phyloP scores from a whole-genome alignment of 2,797 vertebrate genomes.

The Tadarida brasiliensis region DNA sequence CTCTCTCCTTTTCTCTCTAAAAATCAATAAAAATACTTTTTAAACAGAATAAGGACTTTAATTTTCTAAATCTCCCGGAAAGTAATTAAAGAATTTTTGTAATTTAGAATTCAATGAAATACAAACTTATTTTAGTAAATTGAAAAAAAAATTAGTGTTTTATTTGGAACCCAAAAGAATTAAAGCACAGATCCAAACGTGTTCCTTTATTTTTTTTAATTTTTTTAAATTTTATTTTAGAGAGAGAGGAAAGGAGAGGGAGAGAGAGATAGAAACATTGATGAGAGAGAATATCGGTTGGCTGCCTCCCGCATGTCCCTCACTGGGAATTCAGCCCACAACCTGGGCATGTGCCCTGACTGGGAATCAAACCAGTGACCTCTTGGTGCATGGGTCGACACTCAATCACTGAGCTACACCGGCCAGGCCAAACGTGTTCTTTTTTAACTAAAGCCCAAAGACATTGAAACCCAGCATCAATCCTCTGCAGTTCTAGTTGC shows the following conservation, averaged over 20 bases:
- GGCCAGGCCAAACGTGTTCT: neutral
- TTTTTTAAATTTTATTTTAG: neutral
- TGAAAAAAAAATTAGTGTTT: neutral
- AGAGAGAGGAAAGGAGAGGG: no score
- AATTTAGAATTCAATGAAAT: neutral
- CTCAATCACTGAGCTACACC: no score
- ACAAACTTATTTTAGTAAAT: neutral
- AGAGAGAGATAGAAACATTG: no score
- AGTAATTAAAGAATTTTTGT: neutral
- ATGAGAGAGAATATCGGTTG: no score
- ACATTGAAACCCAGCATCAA: neutral
- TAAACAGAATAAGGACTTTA: neutral
- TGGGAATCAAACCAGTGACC: no score
- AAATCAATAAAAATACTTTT: neutral
- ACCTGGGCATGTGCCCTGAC: no score
- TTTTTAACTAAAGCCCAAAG: neutral
- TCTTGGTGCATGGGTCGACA: no score
- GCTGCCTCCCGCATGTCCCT: no score
- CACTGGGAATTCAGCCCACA: no score
- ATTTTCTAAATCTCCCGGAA: neutral
- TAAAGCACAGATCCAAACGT: neutral
- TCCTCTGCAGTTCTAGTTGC: neutral
- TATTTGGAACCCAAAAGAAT: neutral
- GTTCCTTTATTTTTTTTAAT: neutral
- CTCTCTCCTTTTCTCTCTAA: neutral